These are phyloP conservation scores for Lycophotia porphyrea DNA, from an alignment of 2,888 invertebrate species.

Conservation along the genomic window DNA sequence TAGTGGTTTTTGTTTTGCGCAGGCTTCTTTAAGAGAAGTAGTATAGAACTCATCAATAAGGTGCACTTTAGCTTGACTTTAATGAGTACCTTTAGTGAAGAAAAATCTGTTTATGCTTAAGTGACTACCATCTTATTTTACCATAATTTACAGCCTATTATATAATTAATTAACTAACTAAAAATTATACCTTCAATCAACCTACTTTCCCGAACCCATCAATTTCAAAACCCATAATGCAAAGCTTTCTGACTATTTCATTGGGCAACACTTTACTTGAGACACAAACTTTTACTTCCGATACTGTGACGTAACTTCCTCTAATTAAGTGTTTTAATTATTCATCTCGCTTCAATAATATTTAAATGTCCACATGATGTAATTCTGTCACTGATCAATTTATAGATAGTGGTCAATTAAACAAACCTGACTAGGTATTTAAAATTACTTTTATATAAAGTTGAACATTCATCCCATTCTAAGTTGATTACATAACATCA, in stretches of 20 bases:
- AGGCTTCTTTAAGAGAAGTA: too few species aligned
- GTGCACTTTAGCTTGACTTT: background rate
- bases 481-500: constrained; percentile 9
- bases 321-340: constrained; percentile 53
- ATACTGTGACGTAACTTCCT: constrained; percentile 51
- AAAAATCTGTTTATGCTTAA: background rate
- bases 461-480: background rate
- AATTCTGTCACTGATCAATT: constrained; percentile 52
- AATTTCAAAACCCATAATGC: constrained; percentile 29
- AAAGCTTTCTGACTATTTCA: constrained; percentile 4
- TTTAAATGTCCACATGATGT: constrained; percentile 42
- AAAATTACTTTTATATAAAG: background rate
- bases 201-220: constrained; percentile 46
- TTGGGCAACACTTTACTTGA: constrained; percentile 37
- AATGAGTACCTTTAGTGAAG: background rate
- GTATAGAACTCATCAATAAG: background rate
- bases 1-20: background rate
- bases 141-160: constrained; percentile 1
- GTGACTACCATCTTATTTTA: background rate
- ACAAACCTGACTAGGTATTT: background rate
- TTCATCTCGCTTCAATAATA: constrained; percentile 44
- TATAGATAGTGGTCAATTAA: constrained; percentile 30
- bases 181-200: constrained; percentile 1
- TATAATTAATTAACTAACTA: constrained; percentile 29
- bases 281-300: constrained; percentile 59